Base-by-base conservation (phyloP, 2,797 vertebrate genomes). In the Lophotriccus pileatus region DNA sequence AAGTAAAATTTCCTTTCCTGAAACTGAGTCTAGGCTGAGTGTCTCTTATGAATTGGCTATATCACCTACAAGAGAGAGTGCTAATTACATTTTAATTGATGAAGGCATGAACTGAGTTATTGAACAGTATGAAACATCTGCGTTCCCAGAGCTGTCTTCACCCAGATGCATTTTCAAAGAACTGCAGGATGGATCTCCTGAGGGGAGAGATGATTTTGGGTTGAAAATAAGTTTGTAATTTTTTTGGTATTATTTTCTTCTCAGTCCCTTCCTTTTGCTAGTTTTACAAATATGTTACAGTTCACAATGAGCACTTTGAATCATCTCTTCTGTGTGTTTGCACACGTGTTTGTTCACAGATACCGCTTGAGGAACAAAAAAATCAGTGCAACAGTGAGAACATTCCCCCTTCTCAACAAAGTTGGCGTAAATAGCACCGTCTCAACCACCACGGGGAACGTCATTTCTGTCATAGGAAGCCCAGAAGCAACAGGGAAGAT, bases 301-400 rank as follows among this genome's bases (percentile, higher is more conserved):
- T 62, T 47, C 32, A 25, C 30, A 41, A 7, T 13, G 34, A 83
- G 17, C 49, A 27, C 32, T 37, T 72, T 3, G 44, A 74, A 17
- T 76, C 1, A 0, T 20, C 36, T 52, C 15, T 87, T 32, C 7
- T 19, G 7, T 83, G 41, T 92, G 41, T 92, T 74, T 84, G 10
- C 50, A 32, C 16, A 0, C 20, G 27, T 84, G 27, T 93, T 90
- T 96, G 66, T 62, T 96, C 90, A 68, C 91, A 99, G 99, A 91
- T 99, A 99, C 30, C 98, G 99, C 96, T 97, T 99, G 97, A 98
- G 99, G 96, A 99, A 99, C 97, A 99, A 99, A 98, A 99, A 99
- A 98, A 99, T 98, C 97, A 98, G 97, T 60, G 98, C 98, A 19
- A 98, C 98, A 84, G 98, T 98, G 84, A 98, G 98, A 70, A 97